Conservation (phyloP, 2,113 vertebrate genomes). For the Mobula birostris region DNA sequence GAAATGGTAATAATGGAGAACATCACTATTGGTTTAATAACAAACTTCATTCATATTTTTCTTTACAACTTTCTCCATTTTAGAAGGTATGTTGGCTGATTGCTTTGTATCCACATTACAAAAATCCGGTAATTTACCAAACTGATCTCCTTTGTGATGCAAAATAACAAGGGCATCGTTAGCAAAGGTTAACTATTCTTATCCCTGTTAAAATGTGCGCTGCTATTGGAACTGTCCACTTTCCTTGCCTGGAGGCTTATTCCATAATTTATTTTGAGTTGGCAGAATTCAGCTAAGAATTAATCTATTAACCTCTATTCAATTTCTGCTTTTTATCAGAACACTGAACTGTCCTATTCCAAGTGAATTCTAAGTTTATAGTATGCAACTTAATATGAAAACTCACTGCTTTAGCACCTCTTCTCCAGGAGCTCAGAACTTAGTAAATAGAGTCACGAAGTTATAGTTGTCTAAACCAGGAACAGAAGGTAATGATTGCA, state of each 20-base stretch:
- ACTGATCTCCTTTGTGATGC: neutral
- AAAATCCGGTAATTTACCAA: neutral
- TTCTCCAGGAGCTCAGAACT: neutral
- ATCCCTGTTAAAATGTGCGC: neutral
- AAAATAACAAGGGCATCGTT: neutral
- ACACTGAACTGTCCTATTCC: neutral
- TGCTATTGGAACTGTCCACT: neutral
- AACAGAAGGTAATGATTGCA: neutral
- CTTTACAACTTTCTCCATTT: neutral
- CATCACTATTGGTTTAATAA: neutral
- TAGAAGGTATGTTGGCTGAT: neutral
- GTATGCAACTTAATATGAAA: neutral
- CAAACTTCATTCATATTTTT: neutral
- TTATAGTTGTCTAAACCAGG: neutral
- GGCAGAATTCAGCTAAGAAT: neutral
- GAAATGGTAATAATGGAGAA: neutral
- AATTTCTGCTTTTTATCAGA: neutral
- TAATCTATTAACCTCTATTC: neutral
- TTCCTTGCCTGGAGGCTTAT: neutral
- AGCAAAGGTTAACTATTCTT: neutral
- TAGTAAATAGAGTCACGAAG: neutral
- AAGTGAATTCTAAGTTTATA: neutral
- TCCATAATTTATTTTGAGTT: neutral
- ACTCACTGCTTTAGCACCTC: neutral
- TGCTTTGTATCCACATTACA: neutral